Evolutionary conservation across 2,113 vertebrate species (phyloP), one percentile per base, ranked within the genome.

Genomic region (Plestiodon gilberti): DNA sequence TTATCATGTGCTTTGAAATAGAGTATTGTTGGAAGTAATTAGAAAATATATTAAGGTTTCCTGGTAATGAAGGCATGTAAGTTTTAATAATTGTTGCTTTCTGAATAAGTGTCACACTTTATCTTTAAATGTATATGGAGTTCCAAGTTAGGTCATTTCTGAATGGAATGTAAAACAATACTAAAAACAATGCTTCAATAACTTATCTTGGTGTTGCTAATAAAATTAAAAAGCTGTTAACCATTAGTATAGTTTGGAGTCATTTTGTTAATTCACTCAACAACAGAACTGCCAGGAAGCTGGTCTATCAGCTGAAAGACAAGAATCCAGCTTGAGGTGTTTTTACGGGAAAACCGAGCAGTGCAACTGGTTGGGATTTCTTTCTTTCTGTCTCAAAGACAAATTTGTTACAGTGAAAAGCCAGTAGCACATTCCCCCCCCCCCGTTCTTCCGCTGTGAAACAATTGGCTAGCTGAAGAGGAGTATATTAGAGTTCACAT

Each of bases 201-300:
- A 97, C 94, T 96, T 96, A 97, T 96, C 96, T 96, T 96, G 96
- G 95, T 97, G 95, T 97, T 96, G 96, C 96, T 96, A 97, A 97
- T 97, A 96, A 97, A 97, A 96, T 86, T 87, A 89, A 95, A 96
- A 96, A 96, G 96, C 96, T 96, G 96, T 96, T 96, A 96, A 96
- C 95, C 96, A 96, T 96, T 96, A 97, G 96, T 91, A 93, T 94
- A 95, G 94, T 96, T 96, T 96, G 65, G 96, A 96, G 95, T 97
- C 95, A 81, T 97, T 96, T 96, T 96, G 96, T 97, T 95, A 94
- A 95, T 95, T 88, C 92, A 83, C 81, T 89, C 86, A 78, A 89
- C 88, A 85, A 90, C 93, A 89, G 89, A 69, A 69, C 75, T 30
- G 84, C 81, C 84, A 77, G 90, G 90, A 91, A 93, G 75, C 75